Percentiles rank a stretch among this genome's conserved stretches.
Evolutionary conservation across 2,797 vertebrate species (phyloP).

Genomic region (Danio tinwini): DNA sequence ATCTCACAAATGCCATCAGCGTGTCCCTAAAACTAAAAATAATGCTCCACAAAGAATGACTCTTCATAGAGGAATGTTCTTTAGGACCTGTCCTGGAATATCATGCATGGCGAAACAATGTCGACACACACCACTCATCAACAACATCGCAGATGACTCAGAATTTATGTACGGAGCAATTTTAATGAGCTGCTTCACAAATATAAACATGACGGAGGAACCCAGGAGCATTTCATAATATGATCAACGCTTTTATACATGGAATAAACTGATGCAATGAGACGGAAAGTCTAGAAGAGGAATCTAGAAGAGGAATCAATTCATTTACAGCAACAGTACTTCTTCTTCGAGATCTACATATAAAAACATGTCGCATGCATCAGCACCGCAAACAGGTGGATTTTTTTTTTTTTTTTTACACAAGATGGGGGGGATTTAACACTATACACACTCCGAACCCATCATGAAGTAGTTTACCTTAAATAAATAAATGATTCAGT

Average conservation of each 20-base stretch:
- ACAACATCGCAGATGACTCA: slow-evolving; percentile 8
- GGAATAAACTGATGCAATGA: background rate
- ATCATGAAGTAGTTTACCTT: slow-evolving; percentile 5
- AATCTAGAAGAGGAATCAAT: slow-evolving; percentile 3
- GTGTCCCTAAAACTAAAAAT: slow-evolving; percentile 26
- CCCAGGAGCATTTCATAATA: slow-evolving; percentile 34
- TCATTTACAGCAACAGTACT: slow-evolving; percentile 29
- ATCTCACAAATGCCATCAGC: slow-evolving; percentile 4
- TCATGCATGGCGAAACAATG: background rate
- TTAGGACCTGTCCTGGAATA: slow-evolving; percentile 8
- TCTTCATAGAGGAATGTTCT: slow-evolving; percentile 4
- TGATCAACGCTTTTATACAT: background rate
- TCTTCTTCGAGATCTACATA: slow-evolving; percentile 17
- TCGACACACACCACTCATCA: background rate
- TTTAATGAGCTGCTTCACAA: slow-evolving; percentile 79
- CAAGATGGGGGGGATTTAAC: background rate
- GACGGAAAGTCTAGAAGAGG: too few relatives aligned
- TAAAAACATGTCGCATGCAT: slow-evolving; percentile 40
- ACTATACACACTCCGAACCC: slow-evolving; percentile 35
- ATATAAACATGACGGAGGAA: slow-evolving; percentile 61
- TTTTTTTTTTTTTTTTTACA: slow-evolving; percentile 30
- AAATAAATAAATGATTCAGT: slow-evolving; percentile 48
- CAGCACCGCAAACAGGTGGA: slow-evolving; percentile 26
- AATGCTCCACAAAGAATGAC: background rate
- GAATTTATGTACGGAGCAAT: slow-evolving; percentile 71